Conservation (phyloP, 2,113 vertebrate genomes). For the Okapia johnstoni region DNA sequence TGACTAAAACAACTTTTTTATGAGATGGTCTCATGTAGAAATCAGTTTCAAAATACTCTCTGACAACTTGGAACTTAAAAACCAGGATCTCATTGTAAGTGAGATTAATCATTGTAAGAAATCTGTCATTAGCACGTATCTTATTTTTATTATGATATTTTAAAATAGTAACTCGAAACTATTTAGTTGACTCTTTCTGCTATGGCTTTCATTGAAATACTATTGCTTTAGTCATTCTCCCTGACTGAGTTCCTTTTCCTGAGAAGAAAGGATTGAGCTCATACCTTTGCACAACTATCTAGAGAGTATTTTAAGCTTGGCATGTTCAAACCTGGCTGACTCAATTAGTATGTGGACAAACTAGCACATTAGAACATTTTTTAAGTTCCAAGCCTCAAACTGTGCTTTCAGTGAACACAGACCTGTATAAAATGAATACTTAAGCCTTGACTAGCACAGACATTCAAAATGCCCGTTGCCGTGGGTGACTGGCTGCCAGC, state of each 20-base stretch:
- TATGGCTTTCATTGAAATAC: background rate
- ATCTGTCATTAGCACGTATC: conserved; percentile 7
- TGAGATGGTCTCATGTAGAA: conserved; percentile 18
- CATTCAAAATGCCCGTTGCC: background rate
- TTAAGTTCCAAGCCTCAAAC: conserved; percentile 53
- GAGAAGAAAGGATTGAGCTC: conserved; percentile 56
- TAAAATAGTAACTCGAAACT: conserved; percentile 1
- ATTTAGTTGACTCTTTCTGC: conserved; percentile 33
- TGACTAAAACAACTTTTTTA: conserved; percentile 52
- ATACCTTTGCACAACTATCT: conserved; percentile 59
- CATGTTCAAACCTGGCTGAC: conserved; percentile 64
- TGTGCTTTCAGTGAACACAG: conserved; percentile 48
- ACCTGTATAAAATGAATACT: conserved; percentile 21
- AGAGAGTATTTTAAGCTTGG: conserved; percentile 68
- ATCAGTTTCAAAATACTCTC: conserved; percentile 15
- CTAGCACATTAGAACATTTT: conserved; percentile 60
- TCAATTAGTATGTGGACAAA: conserved; percentile 58
- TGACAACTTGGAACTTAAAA: conserved; percentile 43
- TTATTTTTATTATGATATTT: conserved; percentile 30
- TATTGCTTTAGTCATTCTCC: conserved; percentile 30
- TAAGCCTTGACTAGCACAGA: conserved; percentile 8
- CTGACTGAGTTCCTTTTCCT: conserved; percentile 37
- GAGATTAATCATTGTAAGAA: conserved; percentile 26
- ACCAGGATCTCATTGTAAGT: background rate
- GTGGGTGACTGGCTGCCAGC: background rate